Percentiles rank a stretch among this genome's conserved stretches.
phyloP scores from a whole-genome alignment of 2,888 invertebrate species.

The Drosophila peninsularis region DNA sequence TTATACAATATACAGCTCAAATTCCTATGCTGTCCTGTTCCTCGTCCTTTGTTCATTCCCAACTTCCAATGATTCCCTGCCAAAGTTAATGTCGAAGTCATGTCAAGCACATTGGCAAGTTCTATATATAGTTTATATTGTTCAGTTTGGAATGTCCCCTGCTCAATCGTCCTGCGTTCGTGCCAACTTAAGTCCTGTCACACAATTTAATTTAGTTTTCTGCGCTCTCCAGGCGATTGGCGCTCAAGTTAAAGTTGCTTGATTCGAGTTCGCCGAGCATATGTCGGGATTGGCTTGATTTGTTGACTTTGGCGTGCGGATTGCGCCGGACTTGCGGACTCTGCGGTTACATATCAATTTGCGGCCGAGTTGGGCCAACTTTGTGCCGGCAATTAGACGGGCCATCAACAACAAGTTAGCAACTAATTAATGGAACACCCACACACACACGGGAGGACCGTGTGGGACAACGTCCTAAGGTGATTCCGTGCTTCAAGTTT shows the following conservation, averaged over 20 bases:
- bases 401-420: constrained; percentile 37
- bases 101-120: not conserved
- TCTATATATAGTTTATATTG: not conserved
- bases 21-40: too few relatives aligned
- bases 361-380: constrained; percentile 14
- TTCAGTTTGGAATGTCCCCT: not conserved
- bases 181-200: not conserved
- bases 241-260: constrained; percentile 3
- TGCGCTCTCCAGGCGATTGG: not conserved
- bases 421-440: constrained; percentile 45
- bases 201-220: constrained; percentile 1
- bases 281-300: constrained; percentile 5
- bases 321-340: too few relatives aligned
- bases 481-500: constrained; percentile 20
- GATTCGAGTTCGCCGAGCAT: constrained; percentile 1
- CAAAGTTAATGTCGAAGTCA: not conserved
- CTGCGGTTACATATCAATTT: constrained; percentile 40
- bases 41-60: too few relatives aligned
- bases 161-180: not conserved
- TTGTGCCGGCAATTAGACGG: constrained; percentile 27
- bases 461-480: constrained; percentile 9
- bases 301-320: constrained; percentile 6
- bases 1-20: too few relatives aligned
- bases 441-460: not conserved
- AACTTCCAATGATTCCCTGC: not conserved